Evolutionary conservation across 2,113 vertebrate species (phyloP), one percentile per base, ranked within the genome.

Genomic region (Scytalopus superciliaris): DNA sequence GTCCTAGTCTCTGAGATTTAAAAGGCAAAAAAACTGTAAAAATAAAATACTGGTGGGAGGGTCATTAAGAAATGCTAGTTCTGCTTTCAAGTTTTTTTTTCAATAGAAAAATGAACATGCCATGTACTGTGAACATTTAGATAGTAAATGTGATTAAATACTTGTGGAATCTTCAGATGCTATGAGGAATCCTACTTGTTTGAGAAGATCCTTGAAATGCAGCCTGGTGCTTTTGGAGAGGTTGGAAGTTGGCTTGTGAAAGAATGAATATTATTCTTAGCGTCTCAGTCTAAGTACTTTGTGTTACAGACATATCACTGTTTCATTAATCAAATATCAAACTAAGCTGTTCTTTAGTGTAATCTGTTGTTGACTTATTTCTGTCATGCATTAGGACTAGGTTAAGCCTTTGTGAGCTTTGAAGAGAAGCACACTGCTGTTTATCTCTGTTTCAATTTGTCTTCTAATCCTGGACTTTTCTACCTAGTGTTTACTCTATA

Each of bases 241-340:
- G 40, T 50, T 87, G 39, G 25, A 59, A 67, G 27, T 67, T 95
- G 64, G 52, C 60, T 84, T 6, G 24, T 86, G 81, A 28, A 75
- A 67, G 60, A 40, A 53, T 50, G 74, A 45, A 19, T 70, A 53
- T 86, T 94, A 70, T 53, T 84, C 84, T 69, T 80, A 47, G 62
- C 68, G 49, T 74, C 33, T 76, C 81, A 15, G 13, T 63, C 22
- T 25, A 59, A 89, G 55, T 81, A 56, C 35, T 81, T 82, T 1
- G 24, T 57, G 42, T 82, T 84, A 40, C 56, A 91, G 69, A 18
- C 30, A 7, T 70, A 74, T 69, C 82, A 57, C 50, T 35, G 28
- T 83, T 89, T 92, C 45, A 22, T 92, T 92, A 92, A 90, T 91
- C 82, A 90, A 55, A 53, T 87, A 69, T 76, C 78, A 73, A 69